Evolutionary conservation across 2,113 vertebrate genomes (phyloP).

Genomic region (Alethe castanea): DNA sequence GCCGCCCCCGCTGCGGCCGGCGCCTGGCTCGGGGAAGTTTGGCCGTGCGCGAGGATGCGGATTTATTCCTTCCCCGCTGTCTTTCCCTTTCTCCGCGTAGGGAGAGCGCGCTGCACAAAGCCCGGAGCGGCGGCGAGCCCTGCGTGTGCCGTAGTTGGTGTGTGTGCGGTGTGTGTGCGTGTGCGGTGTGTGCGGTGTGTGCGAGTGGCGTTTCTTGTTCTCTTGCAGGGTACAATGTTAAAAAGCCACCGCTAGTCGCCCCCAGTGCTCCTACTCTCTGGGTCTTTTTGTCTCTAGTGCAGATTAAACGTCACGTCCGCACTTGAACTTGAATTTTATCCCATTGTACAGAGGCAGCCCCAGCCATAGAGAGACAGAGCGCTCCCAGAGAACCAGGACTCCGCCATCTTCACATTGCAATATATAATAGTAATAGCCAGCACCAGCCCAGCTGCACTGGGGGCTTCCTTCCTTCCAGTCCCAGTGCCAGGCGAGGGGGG

Average conservation of each 20-base stretch:
- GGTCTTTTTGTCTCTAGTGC: constrained; percentile 88
- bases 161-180: constrained; percentile 12
- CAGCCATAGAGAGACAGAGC: constrained; percentile 91
- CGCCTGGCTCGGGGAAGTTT: background rate
- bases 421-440: constrained; percentile 82
- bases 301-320: constrained; percentile 99
- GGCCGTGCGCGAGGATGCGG: background rate
- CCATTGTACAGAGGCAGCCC: constrained; percentile 95
- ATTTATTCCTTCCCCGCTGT: background rate
- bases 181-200: constrained; percentile 39
- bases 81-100: background rate
- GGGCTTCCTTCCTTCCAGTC: constrained; percentile 74
- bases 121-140: constrained; percentile 7
- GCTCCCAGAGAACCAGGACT: constrained; percentile 90
- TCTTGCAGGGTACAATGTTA: constrained; percentile 90
- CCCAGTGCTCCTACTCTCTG: constrained; percentile 98
- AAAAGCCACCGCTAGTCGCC: constrained; percentile 99
- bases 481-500: constrained; percentile 76
- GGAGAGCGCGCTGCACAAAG: constrained; percentile 34
- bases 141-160: constrained; percentile 27
- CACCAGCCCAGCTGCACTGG: constrained; percentile 78
- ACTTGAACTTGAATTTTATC: constrained; percentile 99
- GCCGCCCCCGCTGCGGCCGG: background rate
- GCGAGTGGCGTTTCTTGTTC: constrained; percentile 75
- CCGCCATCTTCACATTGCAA: constrained; percentile 88